phyloP scores from a whole-genome alignment of 1,140 invertebrate species.

The Aporrectodea caliginosa region DNA sequence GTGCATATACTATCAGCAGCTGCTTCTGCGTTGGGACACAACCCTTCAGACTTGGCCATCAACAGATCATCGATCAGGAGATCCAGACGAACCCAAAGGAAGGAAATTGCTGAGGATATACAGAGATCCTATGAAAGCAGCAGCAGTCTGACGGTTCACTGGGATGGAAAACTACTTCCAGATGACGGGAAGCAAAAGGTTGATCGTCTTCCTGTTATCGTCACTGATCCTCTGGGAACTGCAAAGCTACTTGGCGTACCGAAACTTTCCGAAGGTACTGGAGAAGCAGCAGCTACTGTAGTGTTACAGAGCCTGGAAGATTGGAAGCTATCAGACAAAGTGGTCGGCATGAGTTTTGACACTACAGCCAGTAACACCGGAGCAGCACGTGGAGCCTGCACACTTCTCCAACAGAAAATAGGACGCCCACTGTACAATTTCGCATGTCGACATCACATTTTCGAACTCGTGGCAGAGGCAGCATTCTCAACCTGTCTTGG shows the following conservation, averaged over 20 bases:
- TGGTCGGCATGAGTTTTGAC: constrained; percentile 38
- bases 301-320: background rate
- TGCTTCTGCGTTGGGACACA: background rate
- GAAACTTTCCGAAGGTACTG: background rate
- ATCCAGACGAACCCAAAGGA: background rate
- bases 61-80: background rate
- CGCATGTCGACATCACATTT: constrained; percentile 37
- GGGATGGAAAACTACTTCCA: constrained; percentile 3
- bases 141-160: background rate
- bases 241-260: constrained; percentile 7
- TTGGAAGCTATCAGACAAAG: constrained; percentile 6
- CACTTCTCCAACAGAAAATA: constrained; percentile 44
- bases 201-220: constrained; percentile 10
- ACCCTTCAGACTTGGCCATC: constrained; percentile 5
- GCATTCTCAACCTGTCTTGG: constrained; percentile 31
- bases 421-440: constrained; percentile 33
- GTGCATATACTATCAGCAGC: background rate
- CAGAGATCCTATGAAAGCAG: background rate
- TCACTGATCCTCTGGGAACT: background rate
- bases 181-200: constrained; percentile 6
- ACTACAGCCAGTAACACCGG: constrained; percentile 38
- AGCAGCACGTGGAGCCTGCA: constrained; percentile 27
- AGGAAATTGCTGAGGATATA: background rate
- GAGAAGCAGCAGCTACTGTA: background rate
- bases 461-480: constrained; percentile 30